A percentile compares a stretch with the other conserved stretches of the same genome.
Evolutionary conservation across 2,888 invertebrate genomes (phyloP).

Genomic region (Cheilosia pagana): DNA sequence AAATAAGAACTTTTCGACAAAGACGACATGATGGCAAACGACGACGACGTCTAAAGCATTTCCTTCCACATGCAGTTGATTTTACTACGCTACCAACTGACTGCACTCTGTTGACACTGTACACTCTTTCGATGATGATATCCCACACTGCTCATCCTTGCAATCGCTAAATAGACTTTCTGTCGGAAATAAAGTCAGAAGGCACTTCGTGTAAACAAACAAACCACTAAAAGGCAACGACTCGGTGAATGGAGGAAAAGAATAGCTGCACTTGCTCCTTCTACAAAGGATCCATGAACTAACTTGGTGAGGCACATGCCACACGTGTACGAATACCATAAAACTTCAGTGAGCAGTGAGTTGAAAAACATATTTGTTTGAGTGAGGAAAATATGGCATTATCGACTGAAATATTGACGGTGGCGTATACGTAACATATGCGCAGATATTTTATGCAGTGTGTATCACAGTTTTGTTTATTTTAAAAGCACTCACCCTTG

Average conservation of each 20-base stretch:
- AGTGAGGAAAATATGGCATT: not conserved
- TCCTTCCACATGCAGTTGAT: constrained; percentile 25
- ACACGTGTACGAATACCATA: not conserved
- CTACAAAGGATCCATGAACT: constrained; percentile 15
- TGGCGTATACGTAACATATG: constrained; percentile 10
- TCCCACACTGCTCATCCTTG: constrained; percentile 30
- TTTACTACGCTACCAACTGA: constrained; percentile 45
- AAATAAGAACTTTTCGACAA: constrained; percentile 43
- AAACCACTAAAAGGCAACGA: constrained; percentile 72
- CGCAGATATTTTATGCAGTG: not conserved
- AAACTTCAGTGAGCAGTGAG: not conserved
- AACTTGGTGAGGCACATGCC: not conserved
- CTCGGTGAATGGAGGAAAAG: constrained; percentile 41
- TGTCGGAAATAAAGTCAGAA: constrained; percentile 40
- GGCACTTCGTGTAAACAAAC: constrained; percentile 64
- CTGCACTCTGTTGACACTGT: constrained; percentile 64
- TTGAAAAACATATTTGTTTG: constrained; percentile 1
- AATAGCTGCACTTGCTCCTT: constrained; percentile 21
- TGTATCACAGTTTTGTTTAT: not conserved
- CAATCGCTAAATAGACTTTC: constrained; percentile 34
- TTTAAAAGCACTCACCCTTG: not conserved
- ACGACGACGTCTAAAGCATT: constrained; percentile 6
- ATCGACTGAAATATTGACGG: not conserved
- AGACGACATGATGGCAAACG: constrained; percentile 23
- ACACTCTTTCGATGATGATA: constrained; percentile 49